phyloP scores from a whole-genome alignment of 1,140 invertebrate species.

The Wasmannia auropunctata region DNA sequence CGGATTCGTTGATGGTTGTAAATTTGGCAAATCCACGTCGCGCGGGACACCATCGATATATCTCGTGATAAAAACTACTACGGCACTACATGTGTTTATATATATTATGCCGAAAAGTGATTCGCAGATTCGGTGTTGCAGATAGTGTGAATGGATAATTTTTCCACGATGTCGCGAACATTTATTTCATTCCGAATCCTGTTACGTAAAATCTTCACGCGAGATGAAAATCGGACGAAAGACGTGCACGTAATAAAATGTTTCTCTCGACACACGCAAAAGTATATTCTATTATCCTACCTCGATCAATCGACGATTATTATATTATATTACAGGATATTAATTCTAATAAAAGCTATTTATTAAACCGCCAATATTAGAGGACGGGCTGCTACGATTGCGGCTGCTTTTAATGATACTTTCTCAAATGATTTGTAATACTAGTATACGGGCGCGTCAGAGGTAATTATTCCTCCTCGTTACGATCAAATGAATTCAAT shows the following conservation, averaged over 20 bases:
- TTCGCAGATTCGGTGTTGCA: neutral
- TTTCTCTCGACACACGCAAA: neutral
- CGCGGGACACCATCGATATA: neutral
- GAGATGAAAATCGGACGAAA: neutral
- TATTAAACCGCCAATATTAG: neutral
- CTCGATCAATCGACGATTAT: slow-evolving; percentile 10
- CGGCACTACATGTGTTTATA: neutral
- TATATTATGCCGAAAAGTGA: neutral
- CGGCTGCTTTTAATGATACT: slow-evolving; percentile 64
- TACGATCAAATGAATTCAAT: slow-evolving; percentile 74
- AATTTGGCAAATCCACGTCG: slow-evolving; percentile 58
- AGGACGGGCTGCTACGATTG: slow-evolving; percentile 39
- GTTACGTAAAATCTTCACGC: neutral
- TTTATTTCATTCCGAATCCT: neutral
- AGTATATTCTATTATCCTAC: neutral
- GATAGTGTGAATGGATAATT: neutral
- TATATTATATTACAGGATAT: slow-evolving; percentile 8
- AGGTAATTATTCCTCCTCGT: slow-evolving; percentile 73
- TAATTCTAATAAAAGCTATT: slow-evolving; percentile 56
- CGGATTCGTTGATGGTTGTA: slow-evolving; percentile 68
- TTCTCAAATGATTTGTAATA: slow-evolving; percentile 70
- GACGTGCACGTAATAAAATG: neutral
- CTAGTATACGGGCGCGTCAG: slow-evolving; percentile 72
- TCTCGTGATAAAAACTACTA: neutral
- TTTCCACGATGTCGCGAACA: neutral